Evolutionary conservation across 2,888 invertebrate species (phyloP), one percentile per base, ranked within the genome.

Genomic region (Amorpha juglandis): DNA sequence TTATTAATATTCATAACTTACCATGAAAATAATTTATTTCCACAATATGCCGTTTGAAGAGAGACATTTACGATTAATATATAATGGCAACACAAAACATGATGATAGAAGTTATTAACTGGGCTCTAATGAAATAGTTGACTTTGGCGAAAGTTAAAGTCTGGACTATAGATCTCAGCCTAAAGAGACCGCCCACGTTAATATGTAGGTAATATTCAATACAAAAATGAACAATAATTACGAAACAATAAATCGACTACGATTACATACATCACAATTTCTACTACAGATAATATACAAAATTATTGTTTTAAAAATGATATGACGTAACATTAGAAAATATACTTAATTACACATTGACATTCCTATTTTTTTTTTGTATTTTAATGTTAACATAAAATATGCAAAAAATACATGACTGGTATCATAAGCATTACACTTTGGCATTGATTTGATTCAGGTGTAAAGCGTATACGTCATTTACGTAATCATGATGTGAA

Each of bases 221-320:
- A 55, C 16, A 55, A 55, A 35, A n/a, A 14, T 33, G 8, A 38
- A 51, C 19, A 38, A 9, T 38, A n/a, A 19, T 19, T 14, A 42
- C 12, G 38, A 42, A 58, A 58, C 16, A 58, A 38, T 38, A 38
- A 45, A 12, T 38, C 19, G 42, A 58, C 42, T 19, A 42, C 12
- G 42, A 58, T 58, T 19, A 12, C 12, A 14, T 33, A 42, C 58
- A 42, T 58, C 11, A 16, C 19, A 19, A 38, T 42, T 38, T n/a
- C 11, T 16, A 38, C 58, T 42, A 42, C 21, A 16, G 12, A 8
- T 9, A 50, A 50, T 19, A 50, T 50, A 42, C 12, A 58, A 38
- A 58, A 58, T 58, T 58, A 21, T 58, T 58, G 58, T 42, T 58
- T 27, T 58, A 6, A 42, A 11, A 58, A 12, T 58, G 58, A 58